Evolutionary conservation across 2,113 vertebrate genomes (phyloP), one percentile per base, ranked within the genome.

Genomic region (Xenus cinereus): DNA sequence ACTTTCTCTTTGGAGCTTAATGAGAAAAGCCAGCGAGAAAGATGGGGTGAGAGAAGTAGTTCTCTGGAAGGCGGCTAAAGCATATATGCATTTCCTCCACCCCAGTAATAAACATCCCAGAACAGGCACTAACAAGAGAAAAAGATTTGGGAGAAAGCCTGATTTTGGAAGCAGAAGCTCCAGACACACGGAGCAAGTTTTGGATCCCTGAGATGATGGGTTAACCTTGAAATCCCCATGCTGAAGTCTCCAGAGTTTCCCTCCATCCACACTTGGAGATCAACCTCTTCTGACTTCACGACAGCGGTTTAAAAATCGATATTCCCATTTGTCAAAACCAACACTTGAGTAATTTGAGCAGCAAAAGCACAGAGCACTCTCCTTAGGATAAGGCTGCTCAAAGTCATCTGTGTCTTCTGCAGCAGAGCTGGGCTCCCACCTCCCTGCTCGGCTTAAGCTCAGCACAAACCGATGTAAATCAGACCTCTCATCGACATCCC

Each of bases 31-130:
- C 59, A 75, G 45, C 2, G 5, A 88, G 43, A 53, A 63, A 19
- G 14, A 76, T 0, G 0, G 15, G 45, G 37, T 3, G 6, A 80
- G 56, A 2, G 1, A 46, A 87, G 75, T 3, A 46, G 23, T 8
- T 18, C 35, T n/a, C 62, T 7, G 8, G 20, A 32, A 50, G 15
- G 54, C 22, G 16, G 77, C 59, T 51, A 54, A 67, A 79, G 62
- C 0, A 0, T 10, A 19, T 1, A 16, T 6, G 3, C 2, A 10
- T 76, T 68, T 46, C 78, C 30, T 85, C 71, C 57, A 41, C 7
- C 26, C 23, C 37, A 72, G 41, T 23, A 75, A 53, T 41, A 73
- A 81, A 48, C 43, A 71, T 27, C 27, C n/a, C 6, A 3, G 21
- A 81, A 74, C 1, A 3, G 62, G 67, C 26, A 37, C 76, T 33